Base-by-base conservation (phyloP, 2,797 vertebrate species). In the Steatocranus sp. region DNA sequence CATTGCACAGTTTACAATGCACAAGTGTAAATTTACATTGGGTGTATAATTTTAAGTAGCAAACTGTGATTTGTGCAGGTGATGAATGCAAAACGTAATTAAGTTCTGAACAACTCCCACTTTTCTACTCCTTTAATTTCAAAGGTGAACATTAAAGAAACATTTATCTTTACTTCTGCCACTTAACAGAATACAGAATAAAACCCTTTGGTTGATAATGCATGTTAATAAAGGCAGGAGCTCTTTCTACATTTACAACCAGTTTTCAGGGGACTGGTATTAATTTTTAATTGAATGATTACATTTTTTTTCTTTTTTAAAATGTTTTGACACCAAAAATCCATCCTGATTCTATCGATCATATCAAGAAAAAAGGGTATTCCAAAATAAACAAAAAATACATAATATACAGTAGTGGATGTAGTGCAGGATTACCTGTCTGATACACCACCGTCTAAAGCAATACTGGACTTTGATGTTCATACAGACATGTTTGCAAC, bases 391-490 rank as follows among this genome's bases (percentile, higher is more conserved):
- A 36, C 38, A 51, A n/a, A 11, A 2, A 17, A 5, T 58, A 58
- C 27, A 38, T 56, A 20, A 46, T 17, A 20, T 50, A 12, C 43
- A 23, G n/a, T 79, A 36, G 14, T 75, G 32, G 49, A 83, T 51
- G 53, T 23, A 66, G 49, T 61, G 38, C 27, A 73, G 78, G 46
- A 78, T 46, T 77, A 58, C 38, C 79, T 63, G 56, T 61, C 85
- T 78, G 23, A 70, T 41, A 53, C 75, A 83, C 11, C 46, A 63
- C 56, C 73, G 54, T 81, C 83, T 86, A 32, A 87, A 79, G 78
- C 7, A 12, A 54, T 51, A 49, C 27, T 80, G 54, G 56, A 68
- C 90, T 90, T 93, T 91, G 87, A 92, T 90, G 87, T 93, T 51
- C 82, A 66, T 56, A 79, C 56, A 76, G 79, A 83, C 70, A 76